Conservation (phyloP, 2,113 vertebrate species). For the Platanista minor region DNA sequence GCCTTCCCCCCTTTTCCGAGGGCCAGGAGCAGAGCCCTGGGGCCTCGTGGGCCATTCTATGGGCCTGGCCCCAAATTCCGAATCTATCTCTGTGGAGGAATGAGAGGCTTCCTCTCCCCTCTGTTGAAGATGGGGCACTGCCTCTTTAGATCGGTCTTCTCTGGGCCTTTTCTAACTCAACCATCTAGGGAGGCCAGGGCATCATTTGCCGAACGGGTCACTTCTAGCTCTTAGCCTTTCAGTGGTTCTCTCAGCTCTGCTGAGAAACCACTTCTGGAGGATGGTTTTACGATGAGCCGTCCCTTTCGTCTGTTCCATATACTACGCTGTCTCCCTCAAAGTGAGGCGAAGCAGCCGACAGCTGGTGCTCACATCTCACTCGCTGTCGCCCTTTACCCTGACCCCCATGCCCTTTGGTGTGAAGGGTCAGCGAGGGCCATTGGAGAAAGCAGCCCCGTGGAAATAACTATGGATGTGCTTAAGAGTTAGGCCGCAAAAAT, state of each 20-base stretch:
- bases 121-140: background rate
- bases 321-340: background rate
- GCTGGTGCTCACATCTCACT: background rate
- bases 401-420: background rate
- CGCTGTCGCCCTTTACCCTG: background rate
- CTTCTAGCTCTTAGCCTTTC: background rate
- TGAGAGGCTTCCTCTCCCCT: background rate
- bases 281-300: background rate
- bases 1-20: fast-evolving
- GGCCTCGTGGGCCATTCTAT: background rate
- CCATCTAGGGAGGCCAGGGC: background rate
- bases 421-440: background rate
- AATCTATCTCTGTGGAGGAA: background rate
- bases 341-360: background rate
- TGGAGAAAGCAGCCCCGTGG: background rate
- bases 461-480: background rate
- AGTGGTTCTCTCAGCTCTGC: background rate
- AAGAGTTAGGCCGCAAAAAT: background rate
- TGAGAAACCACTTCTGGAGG: background rate
- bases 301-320: background rate
- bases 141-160: background rate
- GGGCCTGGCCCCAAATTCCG: background rate
- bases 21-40: background rate
- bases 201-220: fast-evolving
- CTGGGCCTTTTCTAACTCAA: background rate